phyloP scores from a whole-genome alignment of 1,140 invertebrate genomes.

The Hyles euphorbiae region DNA sequence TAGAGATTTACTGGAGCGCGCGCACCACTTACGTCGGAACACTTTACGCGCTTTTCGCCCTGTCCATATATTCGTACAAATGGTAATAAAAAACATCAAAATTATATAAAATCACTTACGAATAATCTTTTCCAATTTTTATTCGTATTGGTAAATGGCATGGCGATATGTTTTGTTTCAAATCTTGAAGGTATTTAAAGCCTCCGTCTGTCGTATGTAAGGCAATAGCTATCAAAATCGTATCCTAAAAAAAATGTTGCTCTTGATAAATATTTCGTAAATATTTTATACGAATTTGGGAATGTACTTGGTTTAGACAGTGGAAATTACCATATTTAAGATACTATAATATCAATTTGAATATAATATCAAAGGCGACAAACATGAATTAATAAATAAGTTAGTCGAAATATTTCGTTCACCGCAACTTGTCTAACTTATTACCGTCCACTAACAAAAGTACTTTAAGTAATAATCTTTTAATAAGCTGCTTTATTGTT shows the following conservation, averaged over 20 bases:
- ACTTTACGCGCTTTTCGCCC: no score
- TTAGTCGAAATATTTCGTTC: not conserved
- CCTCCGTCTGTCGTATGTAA: constrained; percentile 33
- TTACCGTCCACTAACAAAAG: no score
- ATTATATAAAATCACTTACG: constrained; percentile 32
- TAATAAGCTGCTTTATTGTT: no score
- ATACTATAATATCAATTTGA: not conserved
- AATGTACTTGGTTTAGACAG: no score
- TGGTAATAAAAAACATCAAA: not conserved
- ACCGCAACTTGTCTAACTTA: not conserved
- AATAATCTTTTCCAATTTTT: constrained; percentile 37
- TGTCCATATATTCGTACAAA: no score
- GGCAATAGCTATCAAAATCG: constrained; percentile 29
- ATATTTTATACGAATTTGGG: no score
- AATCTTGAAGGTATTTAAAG: constrained; percentile 27
- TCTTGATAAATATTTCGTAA: no score
- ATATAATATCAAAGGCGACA: no score
- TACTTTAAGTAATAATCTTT: no score
- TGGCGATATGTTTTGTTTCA: constrained; percentile 6
- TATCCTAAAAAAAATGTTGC: constrained; percentile 22
- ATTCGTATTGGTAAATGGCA: constrained; percentile 43
- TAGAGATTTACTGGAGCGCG: no score
- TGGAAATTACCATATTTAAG: not conserved
- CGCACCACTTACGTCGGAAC: no score
- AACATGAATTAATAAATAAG: no score